Base-by-base conservation (phyloP, 2,113 vertebrate genomes). In the Istiophorus platypterus region DNA sequence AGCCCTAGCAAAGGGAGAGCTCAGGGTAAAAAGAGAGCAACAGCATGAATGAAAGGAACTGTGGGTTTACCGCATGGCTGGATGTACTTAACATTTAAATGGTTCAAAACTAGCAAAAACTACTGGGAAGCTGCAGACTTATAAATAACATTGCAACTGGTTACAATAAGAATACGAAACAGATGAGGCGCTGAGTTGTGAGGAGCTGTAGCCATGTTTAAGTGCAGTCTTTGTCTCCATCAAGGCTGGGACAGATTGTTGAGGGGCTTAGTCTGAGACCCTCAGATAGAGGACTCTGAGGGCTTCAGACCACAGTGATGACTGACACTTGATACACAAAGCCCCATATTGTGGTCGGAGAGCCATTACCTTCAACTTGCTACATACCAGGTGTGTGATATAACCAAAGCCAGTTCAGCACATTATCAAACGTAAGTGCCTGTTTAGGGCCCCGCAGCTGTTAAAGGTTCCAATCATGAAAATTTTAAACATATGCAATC, bases 131-230 rank as follows among this genome's bases (percentile, higher is more conserved):
- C 88, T 96, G 95, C 95, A 95, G 95, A 95, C 95, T 97, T 98
- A 98, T 99, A 98, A 98, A 98, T 98, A 97, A 96, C 95, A 92
- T 95, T 93, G 93, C 95, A 96, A 96, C 96, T 96, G 96, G 96
- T 97, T 97, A 96, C 95, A 96, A 94, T 88, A 89, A 90, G 96
- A 93, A 98, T 96, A 96, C 95, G 96, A 98, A 97, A 95, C 97
- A 97, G 96, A 97, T 97, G 96, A 96, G 92, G 89, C 86, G 90
- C 92, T 78, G 93, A 95, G 88, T 72, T 89, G 82, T 71, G 73
- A 89, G 87, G 88, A 72, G 85, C 83, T 80, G 78, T 7, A 78
- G 86, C 76, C 76, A 71, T 78, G 79, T 91, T 94, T 88, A 95
- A 93, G 95, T 87, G 88, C 78, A 67, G 85, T 79, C 85, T 85